A percentile compares a stretch with the other conserved stretches of the same genome.
Conservation (phyloP, 1,140 invertebrate genomes). For the Drosophila elegans region DNA sequence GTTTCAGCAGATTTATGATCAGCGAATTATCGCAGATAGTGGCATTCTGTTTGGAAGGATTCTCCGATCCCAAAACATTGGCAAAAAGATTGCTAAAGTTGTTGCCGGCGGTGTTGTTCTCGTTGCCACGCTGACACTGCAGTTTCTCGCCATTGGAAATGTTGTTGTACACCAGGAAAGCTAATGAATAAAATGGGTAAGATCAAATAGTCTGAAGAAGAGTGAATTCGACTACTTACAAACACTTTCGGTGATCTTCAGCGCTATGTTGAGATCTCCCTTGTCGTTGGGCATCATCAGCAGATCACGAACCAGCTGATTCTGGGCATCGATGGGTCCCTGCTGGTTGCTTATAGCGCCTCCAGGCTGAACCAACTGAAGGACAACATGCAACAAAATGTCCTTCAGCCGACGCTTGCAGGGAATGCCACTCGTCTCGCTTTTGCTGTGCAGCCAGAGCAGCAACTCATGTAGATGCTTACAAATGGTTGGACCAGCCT, state of each 20-base stretch:
- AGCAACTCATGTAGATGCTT: constrained; percentile 91
- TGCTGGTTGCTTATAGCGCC: constrained; percentile 89
- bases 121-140: constrained; percentile 85
- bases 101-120: constrained; percentile 83
- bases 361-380: constrained; percentile 89
- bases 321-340: constrained; percentile 94
- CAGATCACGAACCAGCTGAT: constrained; percentile 89
- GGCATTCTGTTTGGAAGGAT: constrained; percentile 85
- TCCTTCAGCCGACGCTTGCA: constrained; percentile 89
- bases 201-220: background rate
- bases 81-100: constrained; percentile 89
- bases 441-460: constrained; percentile 89
- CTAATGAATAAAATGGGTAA: constrained; percentile 50
- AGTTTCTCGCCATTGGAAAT: constrained; percentile 87
- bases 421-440: constrained; percentile 87
- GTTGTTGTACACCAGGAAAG: constrained; percentile 87
- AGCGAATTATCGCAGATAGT: constrained; percentile 88
- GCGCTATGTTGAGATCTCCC: constrained; percentile 89
- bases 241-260: constrained; percentile 91
- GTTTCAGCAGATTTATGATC: constrained; percentile 89
- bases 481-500: constrained; percentile 93
- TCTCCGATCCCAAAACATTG: constrained; percentile 88
- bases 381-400: constrained; percentile 89
- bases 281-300: constrained; percentile 89
- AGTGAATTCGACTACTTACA: constrained; percentile 82